Conservation (phyloP, 2,888 invertebrate species). For the Stictocephala bisonia region DNA sequence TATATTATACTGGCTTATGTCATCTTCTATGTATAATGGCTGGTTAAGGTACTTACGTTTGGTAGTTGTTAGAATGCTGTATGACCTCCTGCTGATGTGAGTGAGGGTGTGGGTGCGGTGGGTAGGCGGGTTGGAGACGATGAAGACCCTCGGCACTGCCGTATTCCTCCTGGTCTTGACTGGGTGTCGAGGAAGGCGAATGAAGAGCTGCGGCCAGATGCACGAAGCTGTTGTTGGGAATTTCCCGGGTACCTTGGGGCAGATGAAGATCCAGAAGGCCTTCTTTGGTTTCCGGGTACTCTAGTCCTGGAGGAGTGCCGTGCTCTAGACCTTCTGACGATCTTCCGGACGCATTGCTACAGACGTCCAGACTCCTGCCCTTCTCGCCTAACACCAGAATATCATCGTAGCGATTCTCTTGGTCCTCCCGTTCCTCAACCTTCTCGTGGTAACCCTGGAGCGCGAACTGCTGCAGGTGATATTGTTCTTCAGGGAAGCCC, state of each 20-base stretch:
- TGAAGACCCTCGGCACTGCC: not conserved
- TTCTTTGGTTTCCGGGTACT: constrained; percentile 40
- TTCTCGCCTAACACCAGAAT: constrained; percentile 39
- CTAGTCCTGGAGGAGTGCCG: constrained; percentile 20
- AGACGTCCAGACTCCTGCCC: constrained; percentile 36
- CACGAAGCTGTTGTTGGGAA: constrained; percentile 33
- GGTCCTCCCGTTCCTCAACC: constrained; percentile 11
- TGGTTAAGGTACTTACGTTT: constrained; percentile 32
- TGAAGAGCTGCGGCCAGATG: constrained; percentile 40
- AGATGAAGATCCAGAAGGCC: constrained; percentile 31
- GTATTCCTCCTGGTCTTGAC: not conserved
- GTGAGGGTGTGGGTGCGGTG: no score
- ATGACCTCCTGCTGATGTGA: no score
- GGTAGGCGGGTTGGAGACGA: constrained; percentile 4
- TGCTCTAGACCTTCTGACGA: constrained; percentile 35
- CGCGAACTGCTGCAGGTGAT: constrained; percentile 27
- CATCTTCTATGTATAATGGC: no score
- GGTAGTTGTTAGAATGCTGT: constrained; percentile 36
- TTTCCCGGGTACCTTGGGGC: constrained; percentile 24
- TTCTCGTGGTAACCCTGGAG: constrained; percentile 8
- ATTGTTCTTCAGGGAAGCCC: not conserved
- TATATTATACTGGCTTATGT: no score
- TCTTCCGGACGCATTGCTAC: constrained; percentile 38
- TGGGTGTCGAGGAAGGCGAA: not conserved
- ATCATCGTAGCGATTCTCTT: constrained; percentile 36